phyloP scores from a whole-genome alignment of 2,888 invertebrate species.

The Cosmia trapezina region DNA sequence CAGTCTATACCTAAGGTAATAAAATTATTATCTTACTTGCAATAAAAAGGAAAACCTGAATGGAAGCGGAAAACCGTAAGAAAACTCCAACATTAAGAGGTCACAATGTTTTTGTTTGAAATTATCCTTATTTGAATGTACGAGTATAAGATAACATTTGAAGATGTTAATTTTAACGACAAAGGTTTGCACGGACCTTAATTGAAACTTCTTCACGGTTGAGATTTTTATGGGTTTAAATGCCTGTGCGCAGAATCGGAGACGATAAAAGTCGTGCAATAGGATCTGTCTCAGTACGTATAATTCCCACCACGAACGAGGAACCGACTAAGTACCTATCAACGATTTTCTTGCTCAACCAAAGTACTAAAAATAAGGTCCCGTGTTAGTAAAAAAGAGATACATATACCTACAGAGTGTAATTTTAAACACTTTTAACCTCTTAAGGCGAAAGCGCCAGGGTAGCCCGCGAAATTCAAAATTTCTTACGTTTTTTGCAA shows the following conservation, averaged over 20 bases:
- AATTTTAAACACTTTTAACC: too few species aligned
- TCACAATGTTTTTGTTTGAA: constrained; percentile 8
- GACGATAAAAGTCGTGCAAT: neutral
- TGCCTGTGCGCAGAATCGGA: neutral
- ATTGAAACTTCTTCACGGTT: neutral
- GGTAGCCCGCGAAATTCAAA: too few species aligned
- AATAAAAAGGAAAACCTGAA: constrained; percentile 9
- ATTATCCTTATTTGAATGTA: constrained; percentile 11
- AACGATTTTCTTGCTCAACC: too few species aligned
- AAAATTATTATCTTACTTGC: neutral
- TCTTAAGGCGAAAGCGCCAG: too few species aligned
- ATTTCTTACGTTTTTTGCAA: too few species aligned
- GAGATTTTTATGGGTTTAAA: neutral
- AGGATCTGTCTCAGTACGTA: neutral
- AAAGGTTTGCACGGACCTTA: neutral
- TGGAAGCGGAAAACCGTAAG: constrained; percentile 8
- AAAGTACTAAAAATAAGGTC: too few species aligned
- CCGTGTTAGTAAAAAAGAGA: too few species aligned
- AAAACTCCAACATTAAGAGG: neutral
- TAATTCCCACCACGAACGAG: too few species aligned
- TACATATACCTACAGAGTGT: too few species aligned
- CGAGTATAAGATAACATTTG: neutral
- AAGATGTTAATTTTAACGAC: neutral
- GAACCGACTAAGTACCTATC: too few species aligned
- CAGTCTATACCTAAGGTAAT: neutral